These are phyloP conservation scores for Andrena haemorrhoa DNA, from an alignment of 2,888 invertebrate species.

Conservation along the genomic window DNA sequence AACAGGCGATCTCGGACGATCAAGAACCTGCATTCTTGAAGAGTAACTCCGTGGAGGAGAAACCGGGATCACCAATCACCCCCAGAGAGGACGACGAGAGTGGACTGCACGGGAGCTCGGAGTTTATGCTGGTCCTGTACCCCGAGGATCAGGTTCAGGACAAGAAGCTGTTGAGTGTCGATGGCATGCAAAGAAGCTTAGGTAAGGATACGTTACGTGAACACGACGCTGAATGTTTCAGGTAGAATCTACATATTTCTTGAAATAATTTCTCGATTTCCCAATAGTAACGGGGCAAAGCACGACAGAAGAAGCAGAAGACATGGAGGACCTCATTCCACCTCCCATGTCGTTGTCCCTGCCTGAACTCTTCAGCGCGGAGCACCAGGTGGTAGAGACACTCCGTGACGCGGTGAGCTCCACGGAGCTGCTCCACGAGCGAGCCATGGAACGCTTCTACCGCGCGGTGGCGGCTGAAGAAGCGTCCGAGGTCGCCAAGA, in stretches of 20 bases:
- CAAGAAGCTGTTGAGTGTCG: constrained; percentile 16
- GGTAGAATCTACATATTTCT: background rate
- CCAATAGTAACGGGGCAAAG: constrained; percentile 12
- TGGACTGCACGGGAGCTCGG: constrained; percentile 89
- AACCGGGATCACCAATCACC: constrained; percentile 29
- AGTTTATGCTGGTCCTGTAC: constrained; percentile 92
- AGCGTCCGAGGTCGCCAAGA: constrained; percentile 85
- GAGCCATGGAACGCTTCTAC: constrained; percentile 93
- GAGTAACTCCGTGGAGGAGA: constrained; percentile 29
- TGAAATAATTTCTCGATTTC: background rate
- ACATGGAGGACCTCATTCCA: constrained; percentile 89
- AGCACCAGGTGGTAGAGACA: constrained; percentile 86
- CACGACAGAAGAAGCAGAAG: constrained; percentile 79
- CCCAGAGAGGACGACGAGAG: constrained; percentile 82
- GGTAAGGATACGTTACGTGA: constrained; percentile 22
- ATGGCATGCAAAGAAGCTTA: constrained; percentile 10
- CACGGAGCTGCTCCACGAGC: constrained; percentile 92
- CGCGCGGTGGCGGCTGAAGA: constrained; percentile 92
- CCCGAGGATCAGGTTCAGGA: constrained; percentile 84
- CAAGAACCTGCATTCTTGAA: background rate
- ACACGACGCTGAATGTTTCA: background rate
- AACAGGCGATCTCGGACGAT: constrained; percentile 49
- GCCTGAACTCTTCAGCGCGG: constrained; percentile 89
- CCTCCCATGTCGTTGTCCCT: constrained; percentile 94
- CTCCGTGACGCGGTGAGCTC: constrained; percentile 92